These are phyloP conservation scores for Linepithema humile DNA, from an alignment of 1,140 invertebrate species.

Conservation along the genomic window DNA sequence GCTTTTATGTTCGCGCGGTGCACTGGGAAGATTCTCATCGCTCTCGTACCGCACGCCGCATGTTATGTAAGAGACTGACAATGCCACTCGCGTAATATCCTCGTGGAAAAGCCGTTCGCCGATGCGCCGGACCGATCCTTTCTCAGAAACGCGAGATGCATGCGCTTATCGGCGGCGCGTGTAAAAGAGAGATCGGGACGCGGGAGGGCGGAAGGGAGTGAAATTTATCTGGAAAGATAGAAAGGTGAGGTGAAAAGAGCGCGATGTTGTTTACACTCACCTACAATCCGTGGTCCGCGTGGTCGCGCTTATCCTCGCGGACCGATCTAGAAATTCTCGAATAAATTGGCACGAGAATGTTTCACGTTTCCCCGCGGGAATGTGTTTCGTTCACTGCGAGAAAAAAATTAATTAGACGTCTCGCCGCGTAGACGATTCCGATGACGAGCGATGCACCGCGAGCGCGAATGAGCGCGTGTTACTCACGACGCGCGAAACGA, in stretches of 20 bases:
- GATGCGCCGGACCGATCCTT: slow-evolving; percentile 52
- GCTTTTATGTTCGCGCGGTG: slow-evolving; percentile 31
- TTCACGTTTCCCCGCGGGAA: no score
- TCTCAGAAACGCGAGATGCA: slow-evolving; percentile 27
- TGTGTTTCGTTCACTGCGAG: no score
- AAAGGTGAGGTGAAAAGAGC: neutral
- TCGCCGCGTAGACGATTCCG: neutral
- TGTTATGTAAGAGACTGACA: slow-evolving; percentile 71
- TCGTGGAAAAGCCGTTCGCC: slow-evolving; percentile 59
- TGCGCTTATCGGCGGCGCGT: neutral
- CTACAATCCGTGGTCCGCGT: slow-evolving; percentile 18
- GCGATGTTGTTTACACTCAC: slow-evolving; percentile 63
- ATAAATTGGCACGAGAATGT: neutral
- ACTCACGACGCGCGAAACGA: slow-evolving; percentile 32
- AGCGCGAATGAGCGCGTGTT: neutral
- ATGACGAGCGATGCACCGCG: neutral
- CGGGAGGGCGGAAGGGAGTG: neutral
- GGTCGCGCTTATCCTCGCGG: neutral
- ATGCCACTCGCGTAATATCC: slow-evolving; percentile 71
- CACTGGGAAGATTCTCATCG: slow-evolving; percentile 74
- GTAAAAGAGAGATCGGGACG: slow-evolving; percentile 10
- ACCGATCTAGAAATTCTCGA: neutral
- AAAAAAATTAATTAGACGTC: neutral
- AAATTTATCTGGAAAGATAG: neutral
- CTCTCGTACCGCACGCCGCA: slow-evolving; percentile 49